Evolutionary conservation across 2,797 vertebrate genomes (phyloP).

Genomic region (Sparidentex hasta): DNA sequence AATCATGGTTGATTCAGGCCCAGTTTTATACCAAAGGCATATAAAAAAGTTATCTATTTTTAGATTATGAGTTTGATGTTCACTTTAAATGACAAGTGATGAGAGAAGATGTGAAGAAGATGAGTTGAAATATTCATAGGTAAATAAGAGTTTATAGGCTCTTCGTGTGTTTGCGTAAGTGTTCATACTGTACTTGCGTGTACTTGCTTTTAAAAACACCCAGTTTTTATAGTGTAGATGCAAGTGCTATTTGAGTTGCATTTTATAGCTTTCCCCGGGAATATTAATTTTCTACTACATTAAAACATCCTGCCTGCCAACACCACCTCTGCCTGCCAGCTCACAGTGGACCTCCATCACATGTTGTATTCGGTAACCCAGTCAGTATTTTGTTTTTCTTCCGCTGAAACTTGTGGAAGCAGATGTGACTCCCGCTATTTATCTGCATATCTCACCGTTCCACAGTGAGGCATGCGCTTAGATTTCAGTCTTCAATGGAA

Average conservation of each 20-base stretch:
- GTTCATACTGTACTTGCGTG: slow-evolving; percentile 2
- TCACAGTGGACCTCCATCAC: slow-evolving; percentile 21
- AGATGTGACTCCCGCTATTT: slow-evolving; percentile 31
- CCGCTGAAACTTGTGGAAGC: slow-evolving; percentile 25
- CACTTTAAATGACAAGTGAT: background rate
- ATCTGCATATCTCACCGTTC: slow-evolving; percentile 21
- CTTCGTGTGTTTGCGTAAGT: slow-evolving; percentile 3
- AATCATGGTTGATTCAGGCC: background rate
- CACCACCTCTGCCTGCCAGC: slow-evolving; percentile 23
- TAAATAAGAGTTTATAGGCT: background rate
- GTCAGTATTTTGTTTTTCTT: slow-evolving; percentile 25
- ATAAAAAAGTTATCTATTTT: background rate
- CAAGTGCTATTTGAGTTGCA: slow-evolving; percentile 54
- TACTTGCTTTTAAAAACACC: slow-evolving; percentile 5
- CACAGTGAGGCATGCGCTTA: slow-evolving; percentile 18
- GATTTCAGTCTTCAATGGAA: slow-evolving; percentile 35
- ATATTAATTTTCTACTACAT: slow-evolving; percentile 44
- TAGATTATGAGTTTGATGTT: background rate
- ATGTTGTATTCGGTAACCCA: slow-evolving; percentile 16
- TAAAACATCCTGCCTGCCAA: slow-evolving; percentile 33
- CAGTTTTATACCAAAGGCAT: background rate
- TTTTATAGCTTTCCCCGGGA: slow-evolving; percentile 49
- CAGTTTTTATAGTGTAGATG: slow-evolving; percentile 15
- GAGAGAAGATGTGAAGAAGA: slow-evolving; percentile 2
- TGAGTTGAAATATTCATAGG: slow-evolving; percentile 9